Base-by-base conservation (phyloP, 2,888 invertebrate genomes). In the Oscheius sp. region DNA sequence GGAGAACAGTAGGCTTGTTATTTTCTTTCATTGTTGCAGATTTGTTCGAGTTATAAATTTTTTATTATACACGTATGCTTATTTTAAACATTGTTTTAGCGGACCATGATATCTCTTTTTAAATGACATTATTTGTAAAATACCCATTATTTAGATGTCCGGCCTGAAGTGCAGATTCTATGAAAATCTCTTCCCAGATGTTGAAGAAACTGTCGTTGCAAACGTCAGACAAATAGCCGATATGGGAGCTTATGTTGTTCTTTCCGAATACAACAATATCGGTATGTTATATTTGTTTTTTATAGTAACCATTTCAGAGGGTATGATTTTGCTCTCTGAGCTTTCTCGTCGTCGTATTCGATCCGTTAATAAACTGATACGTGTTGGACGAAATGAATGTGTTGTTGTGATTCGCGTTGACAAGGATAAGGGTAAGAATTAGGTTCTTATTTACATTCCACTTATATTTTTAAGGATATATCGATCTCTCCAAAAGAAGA, bases 371-470 rank as follows among this genome's bases (percentile, higher is more conserved):
- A 99, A 98, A 90, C 90, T 98, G 83, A 97, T 98, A 87, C 91
- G 97, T 81, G 96, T 99, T 61, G 98, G 98, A 48, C 93, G 97
- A 89, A 96, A 94, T 63, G 98, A 99, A 88, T 97, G 96, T 29
- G 98, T 98, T 17, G 96, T 98, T 53, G 98, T 99, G 70, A 97
- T 98, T 88, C 86, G 98, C 89, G 98, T 99, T 25, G 98, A 98
- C 88, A 96, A 96, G 90, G 96, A 98, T 86, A 99, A 99, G 91
- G 98, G 97, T 91, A n/a, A n/a, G n/a, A n/a, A n/a, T n/a, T n/a
- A 65, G 12, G 17, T 45, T 45, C 20, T 45, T 8, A 45, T 45
- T n/a, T n/a, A n/a, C n/a, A 45, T 17, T 39, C 20, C 17, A 29
- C n/a, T n/a, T 39, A 27, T 46, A 12, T n/a, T 34, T 55, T 88